A percentile compares a stretch with the other conserved stretches of the same genome.
These are phyloP conservation scores for Xerus rutilus DNA, from an alignment of 2,797 vertebrate genomes.

Conservation along the genomic window DNA sequence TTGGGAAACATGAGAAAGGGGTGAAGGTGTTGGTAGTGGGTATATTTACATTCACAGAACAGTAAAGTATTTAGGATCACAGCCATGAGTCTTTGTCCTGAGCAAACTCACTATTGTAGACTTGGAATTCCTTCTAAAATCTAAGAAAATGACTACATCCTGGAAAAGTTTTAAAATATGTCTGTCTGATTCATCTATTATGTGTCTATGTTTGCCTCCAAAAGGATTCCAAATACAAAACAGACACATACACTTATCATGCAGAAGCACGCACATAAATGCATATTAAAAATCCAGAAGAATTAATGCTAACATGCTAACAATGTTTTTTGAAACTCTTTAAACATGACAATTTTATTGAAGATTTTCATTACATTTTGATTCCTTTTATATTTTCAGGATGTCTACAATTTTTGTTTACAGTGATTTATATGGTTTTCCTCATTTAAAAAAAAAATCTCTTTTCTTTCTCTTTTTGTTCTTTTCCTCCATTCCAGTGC, in stretches of 20 bases:
- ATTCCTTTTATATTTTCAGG: slow-evolving; percentile 26
- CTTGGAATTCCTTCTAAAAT: not conserved
- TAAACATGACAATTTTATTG: not conserved
- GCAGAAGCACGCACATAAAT: not conserved
- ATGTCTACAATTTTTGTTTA: slow-evolving; percentile 32
- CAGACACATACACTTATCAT: slow-evolving; percentile 7
- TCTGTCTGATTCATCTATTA: not conserved
- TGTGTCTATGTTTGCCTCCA: not conserved
- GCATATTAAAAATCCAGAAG: not conserved
- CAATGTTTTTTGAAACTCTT: not conserved
- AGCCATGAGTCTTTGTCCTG: slow-evolving; percentile 1
- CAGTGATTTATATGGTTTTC: not conserved
- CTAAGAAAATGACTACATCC: not conserved
- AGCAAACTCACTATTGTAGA: not conserved
- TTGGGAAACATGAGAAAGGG: not conserved
- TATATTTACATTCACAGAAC: not conserved
- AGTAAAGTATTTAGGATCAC: not conserved
- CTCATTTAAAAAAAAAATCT: not conserved
- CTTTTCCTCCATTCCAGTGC: not conserved
- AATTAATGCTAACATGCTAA: slow-evolving; percentile 24
- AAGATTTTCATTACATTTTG: not conserved
- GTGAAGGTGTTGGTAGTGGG: too few relatives aligned
- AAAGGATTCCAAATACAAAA: not conserved
- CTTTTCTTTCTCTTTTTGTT: not conserved
- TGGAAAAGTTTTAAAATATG: not conserved